Base-by-base conservation (phyloP, 1,140 invertebrate genomes). In the Drosophila repleta region DNA sequence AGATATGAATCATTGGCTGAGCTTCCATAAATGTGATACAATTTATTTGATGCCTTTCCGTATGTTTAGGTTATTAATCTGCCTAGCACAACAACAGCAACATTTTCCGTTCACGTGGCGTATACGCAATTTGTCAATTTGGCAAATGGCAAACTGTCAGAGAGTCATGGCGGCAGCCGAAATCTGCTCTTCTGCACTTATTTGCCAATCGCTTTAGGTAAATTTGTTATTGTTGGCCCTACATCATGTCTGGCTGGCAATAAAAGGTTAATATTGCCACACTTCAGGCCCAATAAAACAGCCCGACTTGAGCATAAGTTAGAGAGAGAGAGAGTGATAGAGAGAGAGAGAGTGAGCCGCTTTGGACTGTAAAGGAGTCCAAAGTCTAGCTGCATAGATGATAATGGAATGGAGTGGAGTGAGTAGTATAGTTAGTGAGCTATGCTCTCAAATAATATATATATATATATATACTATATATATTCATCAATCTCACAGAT, bases 21-120 rank as follows among this genome's bases (percentile, higher is more conserved):
- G 11, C 13, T 39, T 20, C 35, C 17, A 13, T n/a, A 57, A 57
- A 55, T 55, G 21, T 15, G 21, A 24, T 17, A 41, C 55, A 43
- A 57, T 41, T 26, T 39, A 57, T 57, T 57, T 17, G n/a, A 57
- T 57, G 55, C 21, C 21, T 35, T 29, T 17, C 29, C 52, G 26
- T 29, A 4, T 51, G 53, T 56, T 17, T 32, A 11, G 26, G 26
- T 46, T 45, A 56, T 65, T 56, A 53, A 39, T 41, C 32, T 29
- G 26, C n/a, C 18, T 24, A n/a, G n/a, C n/a, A n/a, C n/a, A n/a
- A 3, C 39, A 18, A 11, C 49, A 56, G 17, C 53, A 41, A 17
- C 11, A 11, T 41, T 55, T 41, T 20, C 3, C 3, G 37, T 11
- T 21, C 53, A 62, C 35, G 60, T 17, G 21, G 35, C 48, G 37